phyloP scores from a whole-genome alignment of 64 coral and sea anemone genomes.

The Montipora efflorescens region DNA sequence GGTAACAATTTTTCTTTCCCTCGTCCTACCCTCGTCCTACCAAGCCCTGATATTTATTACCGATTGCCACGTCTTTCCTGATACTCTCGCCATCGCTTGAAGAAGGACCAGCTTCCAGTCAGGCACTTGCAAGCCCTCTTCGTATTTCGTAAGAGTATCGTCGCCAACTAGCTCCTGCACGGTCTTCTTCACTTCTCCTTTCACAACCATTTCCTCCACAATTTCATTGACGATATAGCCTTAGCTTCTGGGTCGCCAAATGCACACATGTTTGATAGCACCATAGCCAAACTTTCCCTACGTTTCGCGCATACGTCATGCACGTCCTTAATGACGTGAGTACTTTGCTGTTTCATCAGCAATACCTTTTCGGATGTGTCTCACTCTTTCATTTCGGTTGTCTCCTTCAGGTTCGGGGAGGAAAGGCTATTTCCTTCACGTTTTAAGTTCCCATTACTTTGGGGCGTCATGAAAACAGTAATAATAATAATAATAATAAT shows the following conservation, averaged over 20 bases:
- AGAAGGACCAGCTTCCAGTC: constrained; percentile 63
- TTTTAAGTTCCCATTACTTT: too few relatives aligned
- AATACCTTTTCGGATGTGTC: too few relatives aligned
- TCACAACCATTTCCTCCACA: constrained; percentile 28
- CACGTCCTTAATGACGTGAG: too few relatives aligned
- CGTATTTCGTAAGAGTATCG: not conserved
- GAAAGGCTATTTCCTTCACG: too few relatives aligned
- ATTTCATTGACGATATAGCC: constrained; percentile 56
- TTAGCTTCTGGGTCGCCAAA: constrained; percentile 60
- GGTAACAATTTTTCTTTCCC: too few relatives aligned
- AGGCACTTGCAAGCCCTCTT: constrained; percentile 51
- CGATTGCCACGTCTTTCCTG: constrained; percentile 28
- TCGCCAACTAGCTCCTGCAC: constrained; percentile 58
- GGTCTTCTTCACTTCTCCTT: constrained; percentile 29
- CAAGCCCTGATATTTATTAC: too few relatives aligned
- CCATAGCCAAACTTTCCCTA: constrained; percentile 44
- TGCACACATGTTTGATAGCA: constrained; percentile 63
- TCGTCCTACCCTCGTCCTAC: too few relatives aligned
- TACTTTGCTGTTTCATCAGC: too few relatives aligned
- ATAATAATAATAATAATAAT: too few relatives aligned
- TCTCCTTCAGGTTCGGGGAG: too few relatives aligned
- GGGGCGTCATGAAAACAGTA: too few relatives aligned
- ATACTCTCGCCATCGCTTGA: constrained; percentile 32
- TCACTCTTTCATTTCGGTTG: too few relatives aligned
- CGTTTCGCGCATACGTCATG: constrained; percentile 21